Conservation (phyloP, 2,888 invertebrate genomes). For the Lydus trimaculatus region DNA sequence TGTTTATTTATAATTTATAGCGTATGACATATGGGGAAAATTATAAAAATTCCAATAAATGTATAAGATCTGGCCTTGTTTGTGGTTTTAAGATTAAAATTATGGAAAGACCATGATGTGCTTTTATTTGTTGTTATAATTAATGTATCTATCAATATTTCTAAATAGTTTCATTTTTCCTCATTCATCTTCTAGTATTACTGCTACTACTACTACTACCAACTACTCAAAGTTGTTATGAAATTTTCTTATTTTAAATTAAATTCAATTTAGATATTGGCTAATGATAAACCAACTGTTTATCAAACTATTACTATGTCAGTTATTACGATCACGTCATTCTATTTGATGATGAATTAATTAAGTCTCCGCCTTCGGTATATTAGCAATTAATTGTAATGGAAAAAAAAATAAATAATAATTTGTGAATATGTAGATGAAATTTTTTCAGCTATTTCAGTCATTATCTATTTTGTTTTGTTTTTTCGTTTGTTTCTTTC, state of each 20-base stretch:
- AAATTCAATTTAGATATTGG: neutral
- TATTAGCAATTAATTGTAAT: neutral
- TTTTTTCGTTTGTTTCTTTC: neutral
- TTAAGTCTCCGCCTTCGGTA: neutral
- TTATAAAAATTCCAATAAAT: neutral
- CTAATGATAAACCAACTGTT: neutral
- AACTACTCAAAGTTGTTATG: too few relatives aligned
- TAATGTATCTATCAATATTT: neutral
- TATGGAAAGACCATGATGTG: neutral
- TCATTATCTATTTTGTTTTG: neutral
- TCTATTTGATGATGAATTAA: neutral
- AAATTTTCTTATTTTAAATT: neutral
- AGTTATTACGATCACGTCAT: conserved; percentile 5
- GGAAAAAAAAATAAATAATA: neutral
- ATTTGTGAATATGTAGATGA: neutral
- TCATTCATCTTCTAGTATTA: too few relatives aligned
- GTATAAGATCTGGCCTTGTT: neutral
- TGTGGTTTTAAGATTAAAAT: neutral
- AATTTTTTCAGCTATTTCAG: neutral
- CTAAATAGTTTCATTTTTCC: neutral
- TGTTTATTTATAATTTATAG: neutral
- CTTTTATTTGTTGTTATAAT: conserved; percentile 2
- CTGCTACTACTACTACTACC: too few relatives aligned
- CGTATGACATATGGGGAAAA: neutral
- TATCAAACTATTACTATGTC: neutral